Conservation (phyloP, 2,113 vertebrate genomes). For the Dasyurus viverrinus region DNA sequence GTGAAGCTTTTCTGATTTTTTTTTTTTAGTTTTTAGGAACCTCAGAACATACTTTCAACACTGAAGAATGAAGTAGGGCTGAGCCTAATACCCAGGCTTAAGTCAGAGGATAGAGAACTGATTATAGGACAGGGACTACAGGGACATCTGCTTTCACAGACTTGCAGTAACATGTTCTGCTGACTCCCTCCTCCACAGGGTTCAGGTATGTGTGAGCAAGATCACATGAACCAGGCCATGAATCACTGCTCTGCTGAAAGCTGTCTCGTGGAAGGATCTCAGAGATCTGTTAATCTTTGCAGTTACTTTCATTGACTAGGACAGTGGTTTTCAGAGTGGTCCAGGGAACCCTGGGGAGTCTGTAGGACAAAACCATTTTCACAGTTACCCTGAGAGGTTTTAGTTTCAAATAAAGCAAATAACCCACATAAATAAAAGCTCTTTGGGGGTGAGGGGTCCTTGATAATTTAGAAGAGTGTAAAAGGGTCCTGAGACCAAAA, state of each 20-base stretch:
- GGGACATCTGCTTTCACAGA: conserved; percentile 1
- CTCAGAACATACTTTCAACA: background rate
- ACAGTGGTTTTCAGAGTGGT: background rate
- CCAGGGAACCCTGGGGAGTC: background rate
- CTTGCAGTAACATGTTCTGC: background rate
- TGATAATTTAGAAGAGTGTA: background rate
- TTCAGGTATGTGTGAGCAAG: conserved; percentile 5
- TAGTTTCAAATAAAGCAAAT: background rate
- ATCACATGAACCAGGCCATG: background rate
- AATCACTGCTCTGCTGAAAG: background rate
- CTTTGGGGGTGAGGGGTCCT: background rate
- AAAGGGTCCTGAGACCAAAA: background rate
- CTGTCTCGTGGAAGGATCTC: background rate
- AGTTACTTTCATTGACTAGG: conserved; percentile 16
- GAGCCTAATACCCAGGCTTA: background rate
- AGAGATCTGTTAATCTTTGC: conserved; percentile 40
- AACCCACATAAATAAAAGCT: background rate
- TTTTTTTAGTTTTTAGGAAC: background rate
- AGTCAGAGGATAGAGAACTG: background rate
- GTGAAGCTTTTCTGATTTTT: background rate
- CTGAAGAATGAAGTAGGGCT: background rate
- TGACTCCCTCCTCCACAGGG: background rate
- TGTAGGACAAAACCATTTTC: background rate
- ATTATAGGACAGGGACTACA: background rate
- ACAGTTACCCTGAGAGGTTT: background rate